Percentiles rank a stretch among this genome's conserved stretches.
Evolutionary conservation across 92 coral and sea anemone species (phyloP).

Genomic region (Diadumene lineata): DNA sequence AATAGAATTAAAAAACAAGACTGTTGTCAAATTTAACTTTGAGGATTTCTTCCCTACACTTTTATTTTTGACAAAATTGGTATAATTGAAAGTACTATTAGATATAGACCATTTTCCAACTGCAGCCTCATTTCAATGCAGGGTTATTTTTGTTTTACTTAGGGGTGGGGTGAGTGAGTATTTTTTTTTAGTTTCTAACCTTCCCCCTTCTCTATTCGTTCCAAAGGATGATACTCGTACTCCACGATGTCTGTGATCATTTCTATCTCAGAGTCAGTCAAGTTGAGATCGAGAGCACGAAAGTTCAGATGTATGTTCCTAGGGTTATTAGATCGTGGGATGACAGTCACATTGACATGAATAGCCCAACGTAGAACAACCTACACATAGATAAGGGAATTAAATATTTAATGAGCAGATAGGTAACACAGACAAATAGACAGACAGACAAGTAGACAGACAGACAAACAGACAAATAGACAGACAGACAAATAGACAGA

Average conservation of each 20-base stretch:
- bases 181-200: constrained; percentile 34
- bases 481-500: too few species aligned
- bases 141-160: neutral
- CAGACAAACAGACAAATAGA: too few species aligned
- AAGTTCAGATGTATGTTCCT: constrained; percentile 85
- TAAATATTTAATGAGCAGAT: neutral
- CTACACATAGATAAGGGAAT: neutral
- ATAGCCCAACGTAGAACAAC: constrained; percentile 92
- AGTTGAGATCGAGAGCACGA: constrained; percentile 73
- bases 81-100: too few species aligned
- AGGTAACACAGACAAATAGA: neutral
- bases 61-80: too few species aligned
- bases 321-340: constrained; percentile 88
- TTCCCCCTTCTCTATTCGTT: constrained; percentile 56
- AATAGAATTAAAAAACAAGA: too few species aligned
- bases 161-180: neutral
- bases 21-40: too few species aligned
- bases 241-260: constrained; percentile 69
- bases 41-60: too few species aligned
- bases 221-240: constrained; percentile 80
- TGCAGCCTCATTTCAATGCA: too few species aligned
- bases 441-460: neutral
- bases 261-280: constrained; percentile 72
- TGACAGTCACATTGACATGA: constrained; percentile 87
- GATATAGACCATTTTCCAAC: too few species aligned